phyloP scores from a whole-genome alignment of 2,113 vertebrate species.

The Pseudonaja textilis region DNA sequence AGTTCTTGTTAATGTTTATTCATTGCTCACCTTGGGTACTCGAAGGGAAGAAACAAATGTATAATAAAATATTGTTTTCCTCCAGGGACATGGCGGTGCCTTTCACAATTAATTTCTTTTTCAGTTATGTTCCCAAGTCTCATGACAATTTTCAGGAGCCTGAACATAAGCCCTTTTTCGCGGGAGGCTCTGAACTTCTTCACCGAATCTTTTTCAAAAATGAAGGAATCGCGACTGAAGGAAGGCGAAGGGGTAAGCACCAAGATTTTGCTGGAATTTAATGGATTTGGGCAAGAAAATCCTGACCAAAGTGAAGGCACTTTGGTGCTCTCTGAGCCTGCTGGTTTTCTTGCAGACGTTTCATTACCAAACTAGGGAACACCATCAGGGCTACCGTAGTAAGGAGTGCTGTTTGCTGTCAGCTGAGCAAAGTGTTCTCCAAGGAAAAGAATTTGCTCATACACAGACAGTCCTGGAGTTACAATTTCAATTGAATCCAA shows the following conservation, averaged over 20 bases:
- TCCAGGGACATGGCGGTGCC: not conserved
- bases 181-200: slow-evolving; percentile 17
- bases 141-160: not conserved
- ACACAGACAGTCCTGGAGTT: not conserved
- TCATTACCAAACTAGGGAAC: too few species aligned
- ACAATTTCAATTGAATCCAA: too few species aligned
- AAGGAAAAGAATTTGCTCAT: not conserved
- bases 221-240: slow-evolving; percentile 31
- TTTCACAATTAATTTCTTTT: not conserved
- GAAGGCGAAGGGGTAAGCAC: slow-evolving; percentile 18
- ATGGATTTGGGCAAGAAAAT: not conserved
- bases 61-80: not conserved
- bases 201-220: not conserved
- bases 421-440: not conserved
- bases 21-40: not conserved
- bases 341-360: too few species aligned
- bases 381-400: too few species aligned
- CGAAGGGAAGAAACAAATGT: not conserved
- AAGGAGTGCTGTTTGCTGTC: too few species aligned
- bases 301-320: not conserved
- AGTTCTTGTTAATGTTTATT: not conserved
- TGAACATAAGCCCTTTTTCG: not conserved
- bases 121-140: slow-evolving; percentile 1
- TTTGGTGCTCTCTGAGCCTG: too few species aligned
- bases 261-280: not conserved